Conservation (phyloP, 2,113 vertebrate genomes). For the Empidonax traillii region DNA sequence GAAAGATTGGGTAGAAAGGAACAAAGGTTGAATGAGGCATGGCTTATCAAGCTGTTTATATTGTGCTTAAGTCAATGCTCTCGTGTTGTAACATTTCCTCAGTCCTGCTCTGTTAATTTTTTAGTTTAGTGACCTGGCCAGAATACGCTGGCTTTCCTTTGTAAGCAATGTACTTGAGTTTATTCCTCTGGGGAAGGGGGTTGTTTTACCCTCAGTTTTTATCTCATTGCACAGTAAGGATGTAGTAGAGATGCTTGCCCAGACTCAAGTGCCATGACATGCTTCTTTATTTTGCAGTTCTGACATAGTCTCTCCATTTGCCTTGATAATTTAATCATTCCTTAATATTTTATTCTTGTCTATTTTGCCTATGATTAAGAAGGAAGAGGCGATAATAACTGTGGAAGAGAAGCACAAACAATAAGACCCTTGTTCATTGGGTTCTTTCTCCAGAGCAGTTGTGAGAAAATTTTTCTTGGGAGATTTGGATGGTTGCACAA, state of each 20-base stretch:
- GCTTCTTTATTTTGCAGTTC: not conserved
- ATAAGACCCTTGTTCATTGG: not conserved
- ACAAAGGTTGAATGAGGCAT: not conserved
- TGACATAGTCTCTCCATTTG: not conserved
- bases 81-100: not conserved
- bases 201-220: not conserved
- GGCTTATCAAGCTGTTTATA: not conserved
- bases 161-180: not conserved
- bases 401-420: not conserved
- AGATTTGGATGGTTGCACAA: not conserved
- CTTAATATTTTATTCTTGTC: not conserved
- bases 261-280: not conserved
- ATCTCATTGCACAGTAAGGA: not conserved
- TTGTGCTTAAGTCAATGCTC: not conserved
- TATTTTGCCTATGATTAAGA: not conserved
- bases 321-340: not conserved
- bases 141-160: fast-evolving
- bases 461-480: not conserved
- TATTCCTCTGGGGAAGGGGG: not conserved
- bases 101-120: not conserved
- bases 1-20: not conserved
- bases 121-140: not conserved
- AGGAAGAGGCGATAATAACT: not conserved
- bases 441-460: not conserved
- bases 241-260: not conserved